phyloP scores from a whole-genome alignment of 2,113 vertebrate genomes.

The Myxocyprinus asiaticus region DNA sequence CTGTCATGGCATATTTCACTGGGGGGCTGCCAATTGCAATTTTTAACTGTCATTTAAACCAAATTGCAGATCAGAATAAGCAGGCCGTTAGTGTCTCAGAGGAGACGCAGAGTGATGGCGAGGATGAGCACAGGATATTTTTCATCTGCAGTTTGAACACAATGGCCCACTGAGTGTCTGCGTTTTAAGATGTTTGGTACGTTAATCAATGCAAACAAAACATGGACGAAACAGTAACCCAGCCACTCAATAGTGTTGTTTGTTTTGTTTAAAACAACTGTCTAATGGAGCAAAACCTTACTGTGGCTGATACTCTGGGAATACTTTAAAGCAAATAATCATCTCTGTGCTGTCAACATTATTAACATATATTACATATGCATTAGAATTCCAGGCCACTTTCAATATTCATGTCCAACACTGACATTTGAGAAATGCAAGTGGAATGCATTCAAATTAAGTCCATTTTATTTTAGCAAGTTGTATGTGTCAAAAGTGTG shows the following conservation, averaged over 20 bases:
- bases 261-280: neutral
- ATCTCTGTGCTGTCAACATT: too few species aligned
- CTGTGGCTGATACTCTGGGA: too few species aligned
- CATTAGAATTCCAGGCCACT: neutral
- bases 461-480: conserved; percentile 67
- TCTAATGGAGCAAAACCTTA: too few species aligned
- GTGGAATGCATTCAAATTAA: conserved; percentile 58
- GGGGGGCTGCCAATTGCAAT: conserved; percentile 85
- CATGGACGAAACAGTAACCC: neutral
- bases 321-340: too few species aligned
- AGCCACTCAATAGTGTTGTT: neutral
- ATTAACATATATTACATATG: too few species aligned
- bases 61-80: conserved; percentile 85
- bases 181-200: conserved; percentile 43
- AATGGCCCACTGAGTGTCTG: conserved; percentile 56
- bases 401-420: conserved; percentile 63
- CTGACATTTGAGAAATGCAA: conserved; percentile 71
- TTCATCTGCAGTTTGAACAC: conserved; percentile 78
- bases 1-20: conserved; percentile 90
- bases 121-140: conserved; percentile 72
- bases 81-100: conserved; percentile 77
- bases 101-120: conserved; percentile 79
- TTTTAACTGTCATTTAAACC: conserved; percentile 95
- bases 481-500: conserved; percentile 66
- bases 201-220: conserved; percentile 18